Evolutionary conservation across 1,140 invertebrate species (phyloP).

Genomic region (Adelges cooleyi): DNA sequence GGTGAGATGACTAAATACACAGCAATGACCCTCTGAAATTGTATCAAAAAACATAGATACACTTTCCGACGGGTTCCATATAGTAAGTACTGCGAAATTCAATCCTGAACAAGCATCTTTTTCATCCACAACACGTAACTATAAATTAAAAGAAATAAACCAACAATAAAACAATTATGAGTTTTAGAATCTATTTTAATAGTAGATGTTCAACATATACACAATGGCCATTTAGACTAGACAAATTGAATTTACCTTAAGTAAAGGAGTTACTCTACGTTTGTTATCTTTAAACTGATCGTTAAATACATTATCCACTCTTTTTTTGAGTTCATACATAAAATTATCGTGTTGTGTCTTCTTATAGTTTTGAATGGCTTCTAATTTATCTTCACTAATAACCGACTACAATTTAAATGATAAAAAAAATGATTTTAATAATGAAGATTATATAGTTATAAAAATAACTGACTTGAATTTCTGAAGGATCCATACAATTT

Average conservation of each 20-base stretch:
- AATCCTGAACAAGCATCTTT: neutral
- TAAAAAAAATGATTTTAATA: no score
- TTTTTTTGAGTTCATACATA: constrained; percentile 3
- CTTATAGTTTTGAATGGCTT: constrained; percentile 10
- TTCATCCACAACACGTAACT: constrained; percentile 13
- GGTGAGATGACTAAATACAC: neutral
- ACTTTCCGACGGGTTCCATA: constrained; percentile 16
- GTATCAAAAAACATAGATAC: neutral
- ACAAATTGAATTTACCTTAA: neutral
- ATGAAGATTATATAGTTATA: neutral
- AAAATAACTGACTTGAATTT: constrained; percentile 19
- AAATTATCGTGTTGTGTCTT: constrained; percentile 8
- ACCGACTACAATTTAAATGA: neutral
- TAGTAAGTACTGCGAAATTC: constrained; percentile 9
- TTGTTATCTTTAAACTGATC: neutral
- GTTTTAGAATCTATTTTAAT: no score
- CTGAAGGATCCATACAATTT: constrained; percentile 1
- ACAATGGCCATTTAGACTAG: no score
- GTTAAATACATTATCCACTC: neutral
- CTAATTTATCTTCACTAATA: neutral
- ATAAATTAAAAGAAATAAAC: neutral
- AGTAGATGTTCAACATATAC: no score
- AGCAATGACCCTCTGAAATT: constrained; percentile 2
- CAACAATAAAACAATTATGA: no score
- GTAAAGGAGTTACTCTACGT: constrained; percentile 1